Evolutionary conservation across 2,113 vertebrate species (phyloP).

Genomic region (Prionailurus viverrinus): DNA sequence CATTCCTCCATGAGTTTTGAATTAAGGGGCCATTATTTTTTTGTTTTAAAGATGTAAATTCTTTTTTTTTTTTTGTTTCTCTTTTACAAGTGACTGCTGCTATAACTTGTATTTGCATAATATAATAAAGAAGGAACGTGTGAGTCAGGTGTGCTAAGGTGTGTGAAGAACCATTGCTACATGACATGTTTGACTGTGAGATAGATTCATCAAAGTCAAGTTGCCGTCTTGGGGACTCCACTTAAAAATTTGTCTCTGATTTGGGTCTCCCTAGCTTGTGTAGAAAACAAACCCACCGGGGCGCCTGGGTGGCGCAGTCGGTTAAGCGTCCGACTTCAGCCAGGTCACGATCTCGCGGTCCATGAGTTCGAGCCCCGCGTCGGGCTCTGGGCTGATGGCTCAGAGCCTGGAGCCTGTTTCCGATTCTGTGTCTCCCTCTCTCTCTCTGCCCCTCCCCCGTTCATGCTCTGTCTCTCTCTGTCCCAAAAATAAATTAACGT

Average conservation of each 20-base stretch:
- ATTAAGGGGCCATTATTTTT: background rate
- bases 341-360: too few species aligned
- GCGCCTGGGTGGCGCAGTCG: too few species aligned
- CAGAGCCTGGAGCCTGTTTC: too few species aligned
- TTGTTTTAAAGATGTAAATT: background rate
- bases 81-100: background rate
- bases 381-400: too few species aligned
- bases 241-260: constrained; percentile 20
- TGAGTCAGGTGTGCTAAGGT: background rate
- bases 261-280: constrained; percentile 1
- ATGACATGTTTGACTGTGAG: background rate
- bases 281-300: background rate
- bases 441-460: too few species aligned
- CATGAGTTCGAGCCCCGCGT: too few species aligned
- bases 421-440: too few species aligned
- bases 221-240: background rate
- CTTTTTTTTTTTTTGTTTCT: background rate
- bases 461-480: too few species aligned
- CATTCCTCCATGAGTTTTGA: constrained; percentile 26
- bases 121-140: background rate
- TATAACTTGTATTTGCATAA: background rate
- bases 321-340: too few species aligned
- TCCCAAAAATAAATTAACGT: too few species aligned
- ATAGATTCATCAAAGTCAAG: constrained; percentile 23
- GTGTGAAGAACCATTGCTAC: background rate